Evolutionary conservation across 1,140 invertebrate species (phyloP), one percentile per base, ranked within the genome.

Genomic region (Tetraneura akinire): DNA sequence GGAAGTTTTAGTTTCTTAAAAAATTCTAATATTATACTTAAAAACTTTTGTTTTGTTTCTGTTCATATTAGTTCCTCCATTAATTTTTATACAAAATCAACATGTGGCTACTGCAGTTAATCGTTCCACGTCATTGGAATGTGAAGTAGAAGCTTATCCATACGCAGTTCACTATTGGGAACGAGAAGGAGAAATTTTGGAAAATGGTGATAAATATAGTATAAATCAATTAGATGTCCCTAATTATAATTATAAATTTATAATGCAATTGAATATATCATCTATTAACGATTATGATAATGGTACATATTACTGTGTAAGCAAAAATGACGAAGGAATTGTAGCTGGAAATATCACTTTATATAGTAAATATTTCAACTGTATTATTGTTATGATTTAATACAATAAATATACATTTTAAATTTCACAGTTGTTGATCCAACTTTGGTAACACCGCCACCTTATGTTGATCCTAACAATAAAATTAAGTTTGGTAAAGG

Each of bases 61-160:
- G n/a, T n/a, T n/a, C n/a, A n/a, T n/a, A n/a, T n/a, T 86, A 96
- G 94, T 96, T 87, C 87, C 92, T 47, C 94, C 94, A 0, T 89
- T 93, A 82, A 93, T 96, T 80, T 87, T 90, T 26, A 92, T 96
- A 60, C 90, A 90, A 66, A 91, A 91, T 81, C 91, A 93, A 83
- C 89, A 90, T 83, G 88, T 95, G 37, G 91, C 90, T 21, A 91
- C 90, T 0, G 87, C 88, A 57, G 91, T 91, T 84, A 91, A 91
- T 81, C 90, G 89, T 10, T 88, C 86, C 1, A 92, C 91, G 5
- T 88, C 90, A 13, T 86, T 96, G 5, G 92, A 95, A 85, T 97
- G 96, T 83, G 90, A 93, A 84, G 91, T 95, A 0, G 95, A 97
- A 86, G 94, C 94, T 0, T 96, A 91, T 85, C 96, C 96, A 0